These are phyloP conservation scores for Centropyge bicolor DNA, from an alignment of 2,797 vertebrate species.

Conservation along the genomic window DNA sequence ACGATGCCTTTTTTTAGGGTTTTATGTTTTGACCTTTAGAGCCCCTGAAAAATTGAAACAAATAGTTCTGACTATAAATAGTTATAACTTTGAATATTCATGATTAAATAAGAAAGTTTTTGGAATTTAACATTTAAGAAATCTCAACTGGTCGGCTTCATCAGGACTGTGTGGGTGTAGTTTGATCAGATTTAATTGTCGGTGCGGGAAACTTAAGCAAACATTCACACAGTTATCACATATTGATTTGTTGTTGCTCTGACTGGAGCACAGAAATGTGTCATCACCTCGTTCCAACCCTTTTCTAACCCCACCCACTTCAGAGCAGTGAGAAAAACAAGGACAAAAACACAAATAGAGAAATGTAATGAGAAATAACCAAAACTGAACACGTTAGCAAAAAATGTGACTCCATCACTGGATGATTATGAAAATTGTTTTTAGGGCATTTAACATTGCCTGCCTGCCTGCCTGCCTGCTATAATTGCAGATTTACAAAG, in stretches of 20 bases:
- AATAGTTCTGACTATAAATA: too few species aligned
- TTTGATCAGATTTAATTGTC: neutral
- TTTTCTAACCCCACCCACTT: neutral
- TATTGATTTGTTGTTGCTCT: neutral
- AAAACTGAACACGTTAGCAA: neutral
- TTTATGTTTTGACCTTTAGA: conserved; percentile 5
- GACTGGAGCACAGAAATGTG: neutral
- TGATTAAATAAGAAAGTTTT: neutral
- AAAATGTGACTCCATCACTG: neutral
- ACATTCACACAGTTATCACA: neutral
- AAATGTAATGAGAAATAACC: neutral
- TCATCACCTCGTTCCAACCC: neutral
- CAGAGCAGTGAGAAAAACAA: neutral
- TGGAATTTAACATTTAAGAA: neutral
- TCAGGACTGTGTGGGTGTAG: neutral
- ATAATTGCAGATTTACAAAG: conserved; percentile 1
- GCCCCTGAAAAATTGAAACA: neutral
- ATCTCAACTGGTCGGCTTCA: neutral
- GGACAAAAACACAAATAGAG: neutral
- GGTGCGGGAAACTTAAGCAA: neutral
- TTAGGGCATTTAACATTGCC: neutral
- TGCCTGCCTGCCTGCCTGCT: neutral
- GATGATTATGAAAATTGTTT: neutral
- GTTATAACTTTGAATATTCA: neutral
- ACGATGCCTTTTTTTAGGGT: neutral